These are phyloP conservation scores for Caerostris darwini DNA, from an alignment of 1,140 invertebrate species.

Conservation along the genomic window DNA sequence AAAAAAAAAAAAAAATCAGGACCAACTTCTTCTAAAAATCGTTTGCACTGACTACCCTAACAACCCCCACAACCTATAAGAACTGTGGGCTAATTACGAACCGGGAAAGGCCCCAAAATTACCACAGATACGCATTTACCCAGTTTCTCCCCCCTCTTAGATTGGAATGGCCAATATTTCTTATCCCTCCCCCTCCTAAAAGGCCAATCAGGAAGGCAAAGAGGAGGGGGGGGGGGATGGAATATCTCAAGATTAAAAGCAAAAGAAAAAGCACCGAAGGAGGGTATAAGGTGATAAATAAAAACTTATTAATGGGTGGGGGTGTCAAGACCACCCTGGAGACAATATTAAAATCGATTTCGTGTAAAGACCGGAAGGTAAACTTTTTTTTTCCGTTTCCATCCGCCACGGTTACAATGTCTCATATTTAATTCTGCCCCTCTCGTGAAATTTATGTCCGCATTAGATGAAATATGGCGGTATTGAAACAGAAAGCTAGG, in stretches of 20 bases:
- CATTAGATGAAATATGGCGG: constrained; percentile 25
- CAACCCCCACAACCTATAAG: not conserved
- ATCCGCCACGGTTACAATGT: not conserved
- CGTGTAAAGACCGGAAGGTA: not conserved
- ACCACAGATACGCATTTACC: constrained; percentile 37
- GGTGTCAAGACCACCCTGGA: constrained; percentile 63
- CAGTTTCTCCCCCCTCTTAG: no score
- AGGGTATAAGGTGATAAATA: constrained; percentile 41
- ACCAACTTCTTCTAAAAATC: not conserved
- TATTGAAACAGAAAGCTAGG: not conserved
- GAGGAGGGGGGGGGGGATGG: not conserved
- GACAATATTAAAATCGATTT: constrained; percentile 70
- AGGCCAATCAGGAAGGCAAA: not conserved
- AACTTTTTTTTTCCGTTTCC: not conserved
- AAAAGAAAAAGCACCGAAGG: not conserved
- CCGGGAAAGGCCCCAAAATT: constrained; percentile 46
- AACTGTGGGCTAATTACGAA: constrained; percentile 1
- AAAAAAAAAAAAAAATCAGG: not conserved
- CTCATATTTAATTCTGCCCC: not conserved
- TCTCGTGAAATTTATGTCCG: constrained; percentile 33
- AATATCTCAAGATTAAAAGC: constrained; percentile 45
- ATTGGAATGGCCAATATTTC: no score
- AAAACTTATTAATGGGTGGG: constrained; percentile 61
- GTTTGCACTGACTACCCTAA: not conserved
- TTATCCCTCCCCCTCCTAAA: not conserved